Conservation (phyloP, 1,140 invertebrate genomes). For the Reticulitermes speratus region DNA sequence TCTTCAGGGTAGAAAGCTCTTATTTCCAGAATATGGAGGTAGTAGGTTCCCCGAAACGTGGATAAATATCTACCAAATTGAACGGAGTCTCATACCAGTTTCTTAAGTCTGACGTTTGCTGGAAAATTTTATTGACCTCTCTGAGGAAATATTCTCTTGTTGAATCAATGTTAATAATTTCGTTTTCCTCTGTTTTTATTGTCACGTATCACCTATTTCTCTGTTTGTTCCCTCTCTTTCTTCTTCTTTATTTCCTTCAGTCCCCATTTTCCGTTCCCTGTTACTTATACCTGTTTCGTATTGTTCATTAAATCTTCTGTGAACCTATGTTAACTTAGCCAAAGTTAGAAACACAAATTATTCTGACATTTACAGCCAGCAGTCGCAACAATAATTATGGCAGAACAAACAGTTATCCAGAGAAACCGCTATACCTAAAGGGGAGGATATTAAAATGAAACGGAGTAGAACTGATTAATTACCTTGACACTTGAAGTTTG, state of each 20-base stretch:
- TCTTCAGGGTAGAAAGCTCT: too few species aligned
- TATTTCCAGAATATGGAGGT: too few species aligned
- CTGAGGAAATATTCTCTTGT: too few species aligned
- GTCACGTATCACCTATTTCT: neutral
- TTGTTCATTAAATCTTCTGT: neutral
- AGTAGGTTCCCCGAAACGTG: too few species aligned
- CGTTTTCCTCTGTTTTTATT: neutral
- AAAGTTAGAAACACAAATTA: slow-evolving; percentile 15
- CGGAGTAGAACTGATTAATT: neutral
- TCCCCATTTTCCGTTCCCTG: neutral
- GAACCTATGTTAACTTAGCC: neutral
- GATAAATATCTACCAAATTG: too few species aligned
- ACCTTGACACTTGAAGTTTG: slow-evolving; percentile 15
- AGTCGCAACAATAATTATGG: neutral
- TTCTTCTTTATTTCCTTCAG: neutral
- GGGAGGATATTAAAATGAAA: neutral
- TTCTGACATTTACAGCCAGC: neutral
- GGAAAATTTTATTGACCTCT: too few species aligned
- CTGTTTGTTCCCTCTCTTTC: neutral
- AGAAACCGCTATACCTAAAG: neutral
- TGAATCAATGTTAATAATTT: neutral
- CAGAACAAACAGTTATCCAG: neutral
- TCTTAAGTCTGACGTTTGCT: too few species aligned
- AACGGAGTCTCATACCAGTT: too few species aligned
- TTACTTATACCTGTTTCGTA: neutral